These are phyloP conservation scores for Drosophila orena DNA, from an alignment of 1,140 invertebrate genomes.

Conservation along the genomic window DNA sequence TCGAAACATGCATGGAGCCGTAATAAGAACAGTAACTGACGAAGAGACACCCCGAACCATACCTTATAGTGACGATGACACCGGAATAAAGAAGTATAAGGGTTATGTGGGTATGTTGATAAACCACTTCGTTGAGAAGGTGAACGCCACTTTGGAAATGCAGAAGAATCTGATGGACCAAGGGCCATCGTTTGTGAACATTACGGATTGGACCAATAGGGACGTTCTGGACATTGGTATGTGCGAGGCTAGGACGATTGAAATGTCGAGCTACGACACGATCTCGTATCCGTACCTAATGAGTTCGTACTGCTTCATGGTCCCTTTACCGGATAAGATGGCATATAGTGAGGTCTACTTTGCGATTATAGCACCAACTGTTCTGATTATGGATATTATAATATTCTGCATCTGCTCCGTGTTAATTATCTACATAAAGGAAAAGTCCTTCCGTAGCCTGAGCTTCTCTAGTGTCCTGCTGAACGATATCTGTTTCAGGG, in stretches of 20 bases:
- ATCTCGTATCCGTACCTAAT: conserved; percentile 47
- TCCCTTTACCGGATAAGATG: conserved; percentile 35
- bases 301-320: conserved; percentile 48
- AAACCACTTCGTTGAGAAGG: conserved; percentile 30
- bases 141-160: conserved; percentile 34
- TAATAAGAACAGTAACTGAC: conserved; percentile 36
- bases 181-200: background rate
- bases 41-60: conserved; percentile 54
- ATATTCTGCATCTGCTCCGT: conserved; percentile 49
- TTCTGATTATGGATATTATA: conserved; percentile 24
- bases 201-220: conserved; percentile 4
- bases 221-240: conserved; percentile 51
- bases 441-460: conserved; percentile 21
- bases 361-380: conserved; percentile 19
- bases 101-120: conserved; percentile 57
- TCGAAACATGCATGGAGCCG: conserved; percentile 43
- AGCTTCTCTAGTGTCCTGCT: conserved; percentile 36
- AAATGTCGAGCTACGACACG: background rate
- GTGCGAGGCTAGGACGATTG: background rate
- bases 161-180: background rate
- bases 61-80: conserved; percentile 11
- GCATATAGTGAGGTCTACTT: conserved; percentile 38
- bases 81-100: conserved; percentile 5
- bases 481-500: conserved; percentile 58
- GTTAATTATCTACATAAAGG: conserved; percentile 46